These are phyloP conservation scores for Luscinia megarhynchos DNA, from an alignment of 2,797 vertebrate species.

Conservation along the genomic window DNA sequence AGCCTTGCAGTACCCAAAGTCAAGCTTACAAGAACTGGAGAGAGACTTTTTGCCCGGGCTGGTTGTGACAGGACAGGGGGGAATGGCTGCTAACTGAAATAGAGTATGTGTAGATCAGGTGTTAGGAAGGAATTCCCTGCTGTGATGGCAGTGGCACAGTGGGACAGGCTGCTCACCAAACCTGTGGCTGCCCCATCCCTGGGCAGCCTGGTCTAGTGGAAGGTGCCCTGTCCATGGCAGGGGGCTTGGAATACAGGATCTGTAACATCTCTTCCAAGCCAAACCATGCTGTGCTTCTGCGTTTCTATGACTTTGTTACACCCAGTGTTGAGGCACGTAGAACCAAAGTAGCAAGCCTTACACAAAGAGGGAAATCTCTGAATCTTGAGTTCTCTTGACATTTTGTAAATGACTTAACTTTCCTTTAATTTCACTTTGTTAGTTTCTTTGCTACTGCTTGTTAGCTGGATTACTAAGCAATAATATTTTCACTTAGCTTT, in stretches of 20 bases:
- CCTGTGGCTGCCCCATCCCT: background rate
- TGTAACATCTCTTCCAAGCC: background rate
- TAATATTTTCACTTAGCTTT: slow-evolving; percentile 32
- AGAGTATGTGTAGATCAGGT: background rate
- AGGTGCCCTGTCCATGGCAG: background rate
- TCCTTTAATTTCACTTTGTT: background rate
- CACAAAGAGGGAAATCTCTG: background rate
- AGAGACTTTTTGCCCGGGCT: background rate
- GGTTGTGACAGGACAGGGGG: background rate
- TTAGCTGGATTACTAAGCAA: background rate
- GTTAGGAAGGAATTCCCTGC: background rate
- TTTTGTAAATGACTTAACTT: background rate
- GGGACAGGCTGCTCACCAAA: background rate
- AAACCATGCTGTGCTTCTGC: background rate
- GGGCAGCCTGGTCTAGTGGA: background rate
- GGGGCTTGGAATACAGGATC: background rate
- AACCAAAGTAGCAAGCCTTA: background rate
- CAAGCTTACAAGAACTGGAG: background rate
- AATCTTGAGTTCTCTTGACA: background rate
- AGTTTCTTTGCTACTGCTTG: background rate
- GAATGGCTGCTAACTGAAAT: background rate
- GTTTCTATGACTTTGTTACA: background rate
- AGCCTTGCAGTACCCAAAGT: background rate
- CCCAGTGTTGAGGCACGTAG: background rate
- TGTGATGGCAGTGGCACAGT: background rate